These are phyloP conservation scores for Cotesia glomerata DNA, from an alignment of 1,140 invertebrate genomes.

Conservation along the genomic window DNA sequence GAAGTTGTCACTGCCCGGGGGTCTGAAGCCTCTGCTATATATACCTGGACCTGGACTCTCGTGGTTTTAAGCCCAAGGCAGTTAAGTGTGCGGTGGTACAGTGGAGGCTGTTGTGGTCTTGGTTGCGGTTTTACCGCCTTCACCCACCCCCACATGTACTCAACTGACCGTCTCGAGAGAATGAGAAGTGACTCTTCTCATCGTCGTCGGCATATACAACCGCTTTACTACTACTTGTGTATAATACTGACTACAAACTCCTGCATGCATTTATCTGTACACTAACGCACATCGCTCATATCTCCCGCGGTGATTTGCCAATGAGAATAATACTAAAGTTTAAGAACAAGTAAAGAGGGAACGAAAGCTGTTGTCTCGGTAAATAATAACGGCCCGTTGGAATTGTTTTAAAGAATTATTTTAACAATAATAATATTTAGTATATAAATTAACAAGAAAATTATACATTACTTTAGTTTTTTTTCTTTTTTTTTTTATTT, in stretches of 20 bases:
- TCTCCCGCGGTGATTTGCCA: conserved; percentile 17
- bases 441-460: no score
- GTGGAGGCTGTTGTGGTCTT: conserved; percentile 24
- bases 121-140: not conserved
- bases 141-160: not conserved
- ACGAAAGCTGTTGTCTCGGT: not conserved
- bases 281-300: not conserved
- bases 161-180: not conserved
- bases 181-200: not conserved
- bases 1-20: conserved; percentile 21
- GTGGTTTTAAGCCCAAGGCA: not conserved
- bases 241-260: not conserved
- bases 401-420: no score
- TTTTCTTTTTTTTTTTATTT: no score
- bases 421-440: no score
- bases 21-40: conserved; percentile 11
- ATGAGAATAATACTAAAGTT: not conserved
- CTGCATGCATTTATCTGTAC: no score
- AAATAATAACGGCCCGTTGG: not conserved
- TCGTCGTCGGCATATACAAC: not conserved
- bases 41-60: conserved; percentile 19
- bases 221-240: not conserved
- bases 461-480: not conserved
- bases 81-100: not conserved
- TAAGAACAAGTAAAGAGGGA: not conserved